phyloP scores from a whole-genome alignment of 2,113 vertebrate genomes.

The Pteropus alecto region DNA sequence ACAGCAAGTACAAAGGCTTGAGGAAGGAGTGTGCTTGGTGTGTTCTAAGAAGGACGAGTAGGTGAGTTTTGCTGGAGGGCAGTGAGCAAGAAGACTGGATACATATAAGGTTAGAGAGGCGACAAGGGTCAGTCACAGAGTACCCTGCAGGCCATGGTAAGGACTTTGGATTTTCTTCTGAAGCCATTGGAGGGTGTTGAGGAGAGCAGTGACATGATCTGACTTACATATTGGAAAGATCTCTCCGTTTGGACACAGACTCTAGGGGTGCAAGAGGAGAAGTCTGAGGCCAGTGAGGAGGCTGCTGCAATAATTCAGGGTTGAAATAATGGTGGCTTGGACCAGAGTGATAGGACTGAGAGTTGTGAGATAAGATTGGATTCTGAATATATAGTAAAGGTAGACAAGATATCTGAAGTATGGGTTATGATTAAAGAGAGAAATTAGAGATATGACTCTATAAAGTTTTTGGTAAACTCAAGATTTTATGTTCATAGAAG shows the following conservation, averaged over 20 bases:
- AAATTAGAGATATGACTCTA: neutral
- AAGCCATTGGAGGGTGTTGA: neutral
- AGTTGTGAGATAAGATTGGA: neutral
- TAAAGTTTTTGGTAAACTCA: neutral
- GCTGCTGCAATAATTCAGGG: neutral
- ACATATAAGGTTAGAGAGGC: neutral
- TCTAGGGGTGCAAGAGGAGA: neutral
- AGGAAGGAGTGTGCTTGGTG: neutral
- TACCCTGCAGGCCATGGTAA: neutral
- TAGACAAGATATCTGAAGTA: neutral
- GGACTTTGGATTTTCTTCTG: conserved; percentile 7
- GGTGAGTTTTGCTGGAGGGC: neutral
- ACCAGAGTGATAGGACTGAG: neutral
- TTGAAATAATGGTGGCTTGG: neutral
- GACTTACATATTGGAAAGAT: neutral
- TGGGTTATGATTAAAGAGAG: neutral
- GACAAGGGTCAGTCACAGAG: neutral
- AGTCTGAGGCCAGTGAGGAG: neutral
- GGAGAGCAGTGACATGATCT: neutral
- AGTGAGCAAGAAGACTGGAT: neutral
- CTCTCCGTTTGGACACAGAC: neutral
- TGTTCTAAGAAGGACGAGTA: neutral
- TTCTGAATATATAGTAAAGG: neutral
- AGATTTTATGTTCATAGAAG: neutral
- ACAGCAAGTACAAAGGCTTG: neutral